Conservation (phyloP, 1,140 invertebrate genomes). For the Cyrtorhinus lividipennis region DNA sequence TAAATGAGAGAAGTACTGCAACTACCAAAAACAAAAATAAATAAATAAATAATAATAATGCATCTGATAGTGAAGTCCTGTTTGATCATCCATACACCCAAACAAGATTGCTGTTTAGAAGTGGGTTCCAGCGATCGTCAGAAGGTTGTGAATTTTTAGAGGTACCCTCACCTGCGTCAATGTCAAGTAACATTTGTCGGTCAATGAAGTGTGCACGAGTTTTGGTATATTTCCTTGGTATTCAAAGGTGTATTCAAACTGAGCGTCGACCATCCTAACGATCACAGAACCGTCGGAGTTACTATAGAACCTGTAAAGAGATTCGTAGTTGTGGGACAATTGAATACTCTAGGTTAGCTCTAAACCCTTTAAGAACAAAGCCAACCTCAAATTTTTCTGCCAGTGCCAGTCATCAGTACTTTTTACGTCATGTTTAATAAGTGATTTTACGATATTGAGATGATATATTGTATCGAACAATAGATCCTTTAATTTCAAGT, state of each 20-base stretch:
- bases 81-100: too few relatives aligned
- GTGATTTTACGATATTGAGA: slow-evolving; percentile 59
- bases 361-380: too few relatives aligned
- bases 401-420: slow-evolving; percentile 54
- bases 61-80: too few relatives aligned
- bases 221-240: slow-evolving; percentile 88
- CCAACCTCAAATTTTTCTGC: slow-evolving; percentile 17
- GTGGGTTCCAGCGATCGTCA: too few relatives aligned
- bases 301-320: slow-evolving; percentile 10
- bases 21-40: too few relatives aligned
- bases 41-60: too few relatives aligned
- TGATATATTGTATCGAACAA: slow-evolving; percentile 89
- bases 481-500: slow-evolving; percentile 58
- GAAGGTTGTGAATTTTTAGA: too few relatives aligned
- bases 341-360: too few relatives aligned
- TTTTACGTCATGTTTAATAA: slow-evolving; percentile 52
- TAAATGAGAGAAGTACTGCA: too few relatives aligned
- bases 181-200: slow-evolving; percentile 91
- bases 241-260: slow-evolving; percentile 93
- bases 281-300: slow-evolving; percentile 37
- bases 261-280: slow-evolving; percentile 68
- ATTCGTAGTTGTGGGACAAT: too few relatives aligned
- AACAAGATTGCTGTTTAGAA: too few relatives aligned
- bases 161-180: slow-evolving; percentile 83
- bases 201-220: slow-evolving; percentile 82